Evolutionary conservation across 35 echinoderm and acorn worm species (phyloP).

Genomic region (Amphiura filiformis): DNA sequence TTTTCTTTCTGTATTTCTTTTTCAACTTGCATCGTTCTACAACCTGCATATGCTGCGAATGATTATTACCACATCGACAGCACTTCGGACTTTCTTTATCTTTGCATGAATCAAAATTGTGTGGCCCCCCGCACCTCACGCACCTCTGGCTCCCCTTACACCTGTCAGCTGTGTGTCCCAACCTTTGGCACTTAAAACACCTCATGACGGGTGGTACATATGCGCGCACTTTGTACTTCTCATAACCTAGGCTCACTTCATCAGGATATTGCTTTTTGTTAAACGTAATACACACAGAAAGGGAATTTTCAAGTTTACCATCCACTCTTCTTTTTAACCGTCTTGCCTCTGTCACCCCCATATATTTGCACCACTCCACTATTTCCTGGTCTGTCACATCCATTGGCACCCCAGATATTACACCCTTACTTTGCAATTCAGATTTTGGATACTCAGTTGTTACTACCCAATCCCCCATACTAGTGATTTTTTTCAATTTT

Average conservation of each 20-base stretch:
- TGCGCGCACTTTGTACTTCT: neutral
- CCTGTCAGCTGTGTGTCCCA: neutral
- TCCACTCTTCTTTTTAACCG: neutral
- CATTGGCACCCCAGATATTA: neutral
- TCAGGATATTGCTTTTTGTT: neutral
- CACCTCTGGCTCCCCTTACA: neutral
- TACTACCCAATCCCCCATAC: neutral
- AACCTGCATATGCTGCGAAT: conserved; percentile 15
- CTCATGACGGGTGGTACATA: neutral
- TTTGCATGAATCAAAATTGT: neutral
- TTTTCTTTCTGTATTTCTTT: neutral
- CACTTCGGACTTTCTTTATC: neutral
- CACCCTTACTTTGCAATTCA: neutral
- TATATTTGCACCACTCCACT: neutral
- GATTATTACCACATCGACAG: neutral
- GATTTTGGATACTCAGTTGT: neutral
- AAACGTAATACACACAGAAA: neutral
- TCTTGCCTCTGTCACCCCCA: neutral
- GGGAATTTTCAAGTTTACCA: neutral
- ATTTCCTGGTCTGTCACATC: neutral
- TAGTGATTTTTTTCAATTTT: neutral
- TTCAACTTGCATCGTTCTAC: neutral
- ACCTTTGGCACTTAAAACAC: neutral
- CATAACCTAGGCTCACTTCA: neutral
- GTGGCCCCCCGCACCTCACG: neutral